Conservation (phyloP, 2,888 invertebrate species). For the Leistus spinibarbis region DNA sequence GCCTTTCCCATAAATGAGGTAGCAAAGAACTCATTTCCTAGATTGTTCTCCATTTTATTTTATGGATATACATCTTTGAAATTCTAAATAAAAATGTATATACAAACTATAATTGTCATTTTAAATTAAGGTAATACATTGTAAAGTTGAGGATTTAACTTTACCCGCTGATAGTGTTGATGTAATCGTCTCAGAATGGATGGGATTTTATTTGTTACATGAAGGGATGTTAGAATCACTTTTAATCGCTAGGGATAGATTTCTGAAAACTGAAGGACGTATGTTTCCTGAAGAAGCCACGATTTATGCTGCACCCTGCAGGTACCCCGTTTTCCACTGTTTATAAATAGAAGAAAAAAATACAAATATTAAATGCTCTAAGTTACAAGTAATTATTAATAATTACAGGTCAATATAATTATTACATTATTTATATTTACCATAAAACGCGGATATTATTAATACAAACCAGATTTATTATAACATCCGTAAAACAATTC, state of each 20-base stretch:
- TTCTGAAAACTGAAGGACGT: slow-evolving; percentile 72
- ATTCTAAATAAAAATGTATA: not conserved
- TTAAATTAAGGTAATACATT: slow-evolving; percentile 68
- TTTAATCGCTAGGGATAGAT: slow-evolving; percentile 78
- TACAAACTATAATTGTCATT: not conserved
- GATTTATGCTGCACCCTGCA: slow-evolving; percentile 67
- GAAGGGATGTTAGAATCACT: slow-evolving; percentile 96
- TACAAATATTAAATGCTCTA: too few relatives aligned
- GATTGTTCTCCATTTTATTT: too few relatives aligned
- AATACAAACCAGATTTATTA: not conserved
- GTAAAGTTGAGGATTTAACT: slow-evolving; percentile 75
- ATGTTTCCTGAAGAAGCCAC: slow-evolving; percentile 79
- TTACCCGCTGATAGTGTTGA: slow-evolving; percentile 74
- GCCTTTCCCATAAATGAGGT: not conserved
- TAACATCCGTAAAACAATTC: slow-evolving; percentile 1
- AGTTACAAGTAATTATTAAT: slow-evolving; percentile 58
- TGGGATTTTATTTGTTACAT: slow-evolving; percentile 95
- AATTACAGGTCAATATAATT: too few relatives aligned
- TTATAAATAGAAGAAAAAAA: too few relatives aligned
- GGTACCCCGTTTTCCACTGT: slow-evolving; percentile 49
- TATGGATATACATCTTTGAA: not conserved
- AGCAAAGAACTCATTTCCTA: too few relatives aligned
- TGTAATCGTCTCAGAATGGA: slow-evolving; percentile 95
- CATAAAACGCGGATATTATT: too few relatives aligned
- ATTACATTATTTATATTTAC: too few relatives aligned